These are phyloP conservation scores for Labeo catla DNA, from an alignment of 2,113 vertebrate genomes.

Conservation along the genomic window DNA sequence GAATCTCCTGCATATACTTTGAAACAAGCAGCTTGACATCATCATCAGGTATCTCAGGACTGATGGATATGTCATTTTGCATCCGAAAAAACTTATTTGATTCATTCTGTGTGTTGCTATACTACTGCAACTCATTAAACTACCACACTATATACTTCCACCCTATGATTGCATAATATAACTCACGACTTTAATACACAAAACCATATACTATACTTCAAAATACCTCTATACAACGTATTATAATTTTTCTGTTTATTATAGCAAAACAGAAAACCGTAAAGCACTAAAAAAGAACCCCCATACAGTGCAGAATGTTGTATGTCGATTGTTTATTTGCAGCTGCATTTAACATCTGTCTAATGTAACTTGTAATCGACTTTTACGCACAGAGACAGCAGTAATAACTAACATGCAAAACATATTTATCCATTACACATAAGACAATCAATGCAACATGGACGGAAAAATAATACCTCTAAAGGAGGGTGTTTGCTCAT, in stretches of 20 bases:
- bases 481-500: neutral
- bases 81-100: neutral
- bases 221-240: neutral
- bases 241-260: neutral
- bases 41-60: neutral
- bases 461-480: constrained; percentile 21
- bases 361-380: neutral
- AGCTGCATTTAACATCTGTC: neutral
- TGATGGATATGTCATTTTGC: neutral
- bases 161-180: neutral
- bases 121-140: neutral
- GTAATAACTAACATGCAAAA: neutral
- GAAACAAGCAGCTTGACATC: neutral
- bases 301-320: neutral
- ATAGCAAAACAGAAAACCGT: neutral
- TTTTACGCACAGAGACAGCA: neutral
- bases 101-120: neutral
- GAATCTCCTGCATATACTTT: neutral
- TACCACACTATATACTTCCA: neutral
- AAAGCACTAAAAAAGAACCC: neutral
- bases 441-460: neutral
- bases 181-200: neutral
- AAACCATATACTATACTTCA: neutral
- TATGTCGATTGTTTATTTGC: neutral
- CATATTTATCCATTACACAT: neutral